A percentile compares a stretch with the other conserved stretches of the same genome.
phyloP scores from a whole-genome alignment of 2,797 vertebrate species.

The Petrocephalus schoutedeni region DNA sequence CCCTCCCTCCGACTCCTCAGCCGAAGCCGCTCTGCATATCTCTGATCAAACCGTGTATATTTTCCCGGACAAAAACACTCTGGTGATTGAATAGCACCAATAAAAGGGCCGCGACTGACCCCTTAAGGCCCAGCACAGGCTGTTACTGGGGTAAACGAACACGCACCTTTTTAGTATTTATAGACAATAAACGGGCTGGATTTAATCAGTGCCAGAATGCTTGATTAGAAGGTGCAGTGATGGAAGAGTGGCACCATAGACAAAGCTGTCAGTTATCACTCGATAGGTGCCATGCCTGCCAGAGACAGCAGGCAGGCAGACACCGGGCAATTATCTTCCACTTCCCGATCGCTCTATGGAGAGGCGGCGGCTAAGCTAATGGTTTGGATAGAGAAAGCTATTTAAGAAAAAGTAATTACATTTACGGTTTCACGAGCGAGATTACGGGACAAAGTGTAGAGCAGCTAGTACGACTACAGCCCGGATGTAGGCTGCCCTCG shows the following conservation, averaged over 20 bases:
- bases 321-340: not conserved
- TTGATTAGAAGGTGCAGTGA: slow-evolving; percentile 15
- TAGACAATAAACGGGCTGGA: not conserved
- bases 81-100: not conserved
- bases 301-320: not conserved
- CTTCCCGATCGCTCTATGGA: slow-evolving; percentile 8
- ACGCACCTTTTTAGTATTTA: slow-evolving; percentile 11
- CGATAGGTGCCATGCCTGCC: not conserved
- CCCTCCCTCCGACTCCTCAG: not conserved
- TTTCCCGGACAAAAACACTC: not conserved
- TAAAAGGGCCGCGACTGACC: not conserved
- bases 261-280: slow-evolving; percentile 18
- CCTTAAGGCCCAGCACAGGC: not conserved
- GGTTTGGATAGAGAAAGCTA: slow-evolving; percentile 13
- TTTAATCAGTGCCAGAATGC: slow-evolving; percentile 16
- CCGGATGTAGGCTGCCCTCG: slow-evolving; percentile 6
- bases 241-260: not conserved
- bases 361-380: slow-evolving; percentile 18
- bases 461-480: not conserved
- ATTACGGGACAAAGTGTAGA: slow-evolving; percentile 19
- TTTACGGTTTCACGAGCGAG: slow-evolving; percentile 23
- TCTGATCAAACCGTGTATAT: not conserved
- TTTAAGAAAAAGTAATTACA: slow-evolving; percentile 28
- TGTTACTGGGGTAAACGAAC: not conserved
- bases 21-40: not conserved